Evolutionary conservation across 1,140 invertebrate species (phyloP).

Genomic region (Apis mellifera): Amel_HAv3.1 CM009933.2:225501-226000

Average conservation of each 20-base stretch:
- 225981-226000: conserved; percentile 13
- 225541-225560: too few species aligned
- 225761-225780: background rate
- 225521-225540: too few species aligned
- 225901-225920: conserved; percentile 35
- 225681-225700: background rate
- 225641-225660: background rate
- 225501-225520: too few species aligned
- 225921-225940: background rate
- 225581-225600: background rate
- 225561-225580: background rate
- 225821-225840: background rate
- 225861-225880: conserved; percentile 30
- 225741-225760: background rate
- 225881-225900: conserved; percentile 22
- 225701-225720: background rate
- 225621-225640: background rate
- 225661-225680: background rate
- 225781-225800: background rate
- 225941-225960: background rate
- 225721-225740: background rate
- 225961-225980: background rate
- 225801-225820: conserved; percentile 1
- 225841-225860: background rate
- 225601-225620: background rate